phyloP scores from a whole-genome alignment of 2,888 invertebrate species.

The Dasypolia templi region DNA sequence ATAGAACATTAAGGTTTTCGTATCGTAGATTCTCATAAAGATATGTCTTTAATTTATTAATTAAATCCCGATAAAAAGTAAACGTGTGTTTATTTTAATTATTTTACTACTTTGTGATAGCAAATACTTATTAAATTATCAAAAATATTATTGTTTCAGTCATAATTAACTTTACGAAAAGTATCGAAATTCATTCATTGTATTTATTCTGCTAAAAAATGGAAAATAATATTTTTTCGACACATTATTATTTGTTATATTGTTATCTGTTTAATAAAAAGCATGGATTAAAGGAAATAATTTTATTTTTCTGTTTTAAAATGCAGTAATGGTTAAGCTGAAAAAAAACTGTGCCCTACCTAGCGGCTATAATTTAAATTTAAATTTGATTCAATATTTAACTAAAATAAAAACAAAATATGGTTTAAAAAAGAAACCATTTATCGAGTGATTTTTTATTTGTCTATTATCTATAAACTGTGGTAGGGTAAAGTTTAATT shows the following conservation, averaged over 20 bases:
- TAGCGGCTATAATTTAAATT: neutral
- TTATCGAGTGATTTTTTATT: neutral
- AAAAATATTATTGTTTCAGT: neutral
- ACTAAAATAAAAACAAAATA: neutral
- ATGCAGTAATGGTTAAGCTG: neutral
- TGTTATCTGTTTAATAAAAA: neutral
- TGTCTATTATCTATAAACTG: too few species aligned
- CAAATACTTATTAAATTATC: neutral
- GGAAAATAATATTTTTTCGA: neutral
- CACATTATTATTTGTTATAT: neutral
- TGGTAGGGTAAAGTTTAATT: neutral
- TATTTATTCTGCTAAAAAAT: slow-evolving; percentile 1
- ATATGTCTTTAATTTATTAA: neutral
- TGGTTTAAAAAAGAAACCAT: too few species aligned
- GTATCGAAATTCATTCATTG: neutral
- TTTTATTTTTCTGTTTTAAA: neutral
- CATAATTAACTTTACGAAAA: neutral
- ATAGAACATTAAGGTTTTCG: slow-evolving; percentile 51
- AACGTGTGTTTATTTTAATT: neutral
- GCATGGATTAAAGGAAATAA: neutral
- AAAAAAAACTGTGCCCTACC: neutral
- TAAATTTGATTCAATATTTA: neutral
- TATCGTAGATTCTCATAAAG: neutral
- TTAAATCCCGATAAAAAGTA: neutral
- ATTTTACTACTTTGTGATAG: neutral